Conservation (phyloP, 2,797 vertebrate species). For the Anolis apletophallus region DNA sequence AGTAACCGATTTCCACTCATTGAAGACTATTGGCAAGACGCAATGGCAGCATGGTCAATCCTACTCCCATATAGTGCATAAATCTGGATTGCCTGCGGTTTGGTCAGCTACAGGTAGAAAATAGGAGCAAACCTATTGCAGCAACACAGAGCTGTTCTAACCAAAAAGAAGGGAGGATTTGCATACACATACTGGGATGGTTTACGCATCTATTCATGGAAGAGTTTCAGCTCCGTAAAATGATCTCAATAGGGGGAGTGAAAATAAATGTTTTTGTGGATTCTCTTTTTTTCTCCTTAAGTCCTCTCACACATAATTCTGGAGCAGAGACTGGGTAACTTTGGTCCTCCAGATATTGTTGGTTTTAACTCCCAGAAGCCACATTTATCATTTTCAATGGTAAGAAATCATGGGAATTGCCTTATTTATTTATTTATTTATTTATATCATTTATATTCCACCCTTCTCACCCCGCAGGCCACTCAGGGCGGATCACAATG, state of each 20-base stretch:
- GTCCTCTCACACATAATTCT: not conserved
- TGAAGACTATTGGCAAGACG: constrained; percentile 21
- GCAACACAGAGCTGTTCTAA: not conserved
- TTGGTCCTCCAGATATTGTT: too few species aligned
- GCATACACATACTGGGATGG: too few species aligned
- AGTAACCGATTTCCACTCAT: constrained; percentile 28
- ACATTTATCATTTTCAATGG: too few species aligned
- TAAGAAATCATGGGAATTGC: too few species aligned
- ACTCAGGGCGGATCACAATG: too few species aligned
- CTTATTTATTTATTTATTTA: too few species aligned
- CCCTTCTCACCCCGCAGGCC: too few species aligned
- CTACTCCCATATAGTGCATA: not conserved
- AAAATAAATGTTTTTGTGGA: not conserved
- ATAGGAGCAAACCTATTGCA: not conserved
- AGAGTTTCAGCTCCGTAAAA: too few species aligned
- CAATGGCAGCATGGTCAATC: not conserved
- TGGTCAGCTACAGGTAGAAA: constrained; percentile 20
- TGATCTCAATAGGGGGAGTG: not conserved
- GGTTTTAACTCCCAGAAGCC: too few species aligned
- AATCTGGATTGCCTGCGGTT: constrained; percentile 11
- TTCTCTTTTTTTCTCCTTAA: not conserved
- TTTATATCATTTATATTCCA: too few species aligned
- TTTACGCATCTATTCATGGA: not conserved
- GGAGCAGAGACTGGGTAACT: not conserved
- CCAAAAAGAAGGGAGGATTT: too few species aligned